These are phyloP conservation scores for Eulemur rufifrons DNA, from an alignment of 2,113 vertebrate species.

Conservation along the genomic window DNA sequence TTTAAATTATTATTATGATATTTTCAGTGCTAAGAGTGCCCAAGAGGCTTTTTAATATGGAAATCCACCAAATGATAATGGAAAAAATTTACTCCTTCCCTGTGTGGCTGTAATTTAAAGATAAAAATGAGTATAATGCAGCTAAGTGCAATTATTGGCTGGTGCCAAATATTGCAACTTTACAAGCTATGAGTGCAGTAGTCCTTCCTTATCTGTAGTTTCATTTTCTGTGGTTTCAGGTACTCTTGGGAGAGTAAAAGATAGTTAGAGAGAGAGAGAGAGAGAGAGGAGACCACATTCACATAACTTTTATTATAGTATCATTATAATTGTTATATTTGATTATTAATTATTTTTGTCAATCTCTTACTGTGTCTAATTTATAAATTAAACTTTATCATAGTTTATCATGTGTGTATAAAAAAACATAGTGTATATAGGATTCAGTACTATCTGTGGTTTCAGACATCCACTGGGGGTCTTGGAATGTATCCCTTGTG, in stretches of 20 bases:
- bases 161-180: not conserved
- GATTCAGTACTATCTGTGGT: not conserved
- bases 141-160: not conserved
- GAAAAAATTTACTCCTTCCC: not conserved
- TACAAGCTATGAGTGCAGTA: not conserved
- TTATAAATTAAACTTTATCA: not conserved
- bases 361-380: not conserved
- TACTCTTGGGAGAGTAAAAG: not conserved
- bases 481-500: not conserved
- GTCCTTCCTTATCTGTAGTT: not conserved
- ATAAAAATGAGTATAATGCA: not conserved
- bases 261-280: not conserved
- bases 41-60: not conserved
- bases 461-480: not conserved
- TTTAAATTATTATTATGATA: slow-evolving; percentile 18
- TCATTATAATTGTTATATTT: not conserved
- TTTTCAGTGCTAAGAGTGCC: not conserved
- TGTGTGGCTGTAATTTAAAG: slow-evolving; percentile 19
- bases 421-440: not conserved
- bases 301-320: not conserved
- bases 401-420: not conserved
- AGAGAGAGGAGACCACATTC: not conserved
- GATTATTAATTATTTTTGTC: not conserved
- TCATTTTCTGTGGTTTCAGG: not conserved
- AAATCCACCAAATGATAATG: not conserved